Percentiles rank a stretch among this genome's conserved stretches.
phyloP scores from a whole-genome alignment of 2,888 invertebrate genomes.

The Scaptomyza caliginosa region DNA sequence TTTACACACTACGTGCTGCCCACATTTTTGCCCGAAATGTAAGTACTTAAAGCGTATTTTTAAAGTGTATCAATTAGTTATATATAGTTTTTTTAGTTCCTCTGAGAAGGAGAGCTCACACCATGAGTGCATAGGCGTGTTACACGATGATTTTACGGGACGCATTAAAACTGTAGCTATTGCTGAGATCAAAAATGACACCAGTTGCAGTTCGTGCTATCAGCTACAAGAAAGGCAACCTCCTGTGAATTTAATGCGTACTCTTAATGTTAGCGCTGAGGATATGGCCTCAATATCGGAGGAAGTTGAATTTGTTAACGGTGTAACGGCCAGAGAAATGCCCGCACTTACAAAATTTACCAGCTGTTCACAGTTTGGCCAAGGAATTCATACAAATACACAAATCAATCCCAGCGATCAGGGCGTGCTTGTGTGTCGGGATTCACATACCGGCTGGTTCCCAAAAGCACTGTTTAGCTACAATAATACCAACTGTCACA shows the following conservation, averaged over 20 bases:
- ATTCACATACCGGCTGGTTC: slow-evolving; percentile 87
- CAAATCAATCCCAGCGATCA: slow-evolving; percentile 85
- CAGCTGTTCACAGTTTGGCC: slow-evolving; percentile 75
- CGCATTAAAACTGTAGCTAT: slow-evolving; percentile 85
- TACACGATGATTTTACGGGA: slow-evolving; percentile 86
- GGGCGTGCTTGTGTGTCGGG: slow-evolving; percentile 89
- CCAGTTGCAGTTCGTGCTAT: slow-evolving; percentile 75
- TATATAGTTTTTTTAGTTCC: neutral
- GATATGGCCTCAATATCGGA: slow-evolving; percentile 73
- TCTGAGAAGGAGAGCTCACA: slow-evolving; percentile 61
- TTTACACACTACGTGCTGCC: slow-evolving; percentile 88
- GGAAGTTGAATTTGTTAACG: slow-evolving; percentile 64
- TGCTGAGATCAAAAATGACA: slow-evolving; percentile 73
- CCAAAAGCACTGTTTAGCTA: slow-evolving; percentile 88
- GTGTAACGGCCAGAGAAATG: slow-evolving; percentile 30
- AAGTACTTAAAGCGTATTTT: slow-evolving; percentile 68
- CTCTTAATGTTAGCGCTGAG: slow-evolving; percentile 68
- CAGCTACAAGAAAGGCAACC: slow-evolving; percentile 74
- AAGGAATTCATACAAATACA: slow-evolving; percentile 34
- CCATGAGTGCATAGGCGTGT: slow-evolving; percentile 87
- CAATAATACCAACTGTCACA: slow-evolving; percentile 84
- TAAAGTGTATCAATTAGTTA: fast-evolving
- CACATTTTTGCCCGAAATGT: slow-evolving; percentile 86
- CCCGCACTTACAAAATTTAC: slow-evolving; percentile 68
- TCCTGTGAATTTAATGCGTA: slow-evolving; percentile 55